These are phyloP conservation scores for Microctenopoma lineatum DNA, from an alignment of 2,797 vertebrate species.

Conservation along the genomic window DNA sequence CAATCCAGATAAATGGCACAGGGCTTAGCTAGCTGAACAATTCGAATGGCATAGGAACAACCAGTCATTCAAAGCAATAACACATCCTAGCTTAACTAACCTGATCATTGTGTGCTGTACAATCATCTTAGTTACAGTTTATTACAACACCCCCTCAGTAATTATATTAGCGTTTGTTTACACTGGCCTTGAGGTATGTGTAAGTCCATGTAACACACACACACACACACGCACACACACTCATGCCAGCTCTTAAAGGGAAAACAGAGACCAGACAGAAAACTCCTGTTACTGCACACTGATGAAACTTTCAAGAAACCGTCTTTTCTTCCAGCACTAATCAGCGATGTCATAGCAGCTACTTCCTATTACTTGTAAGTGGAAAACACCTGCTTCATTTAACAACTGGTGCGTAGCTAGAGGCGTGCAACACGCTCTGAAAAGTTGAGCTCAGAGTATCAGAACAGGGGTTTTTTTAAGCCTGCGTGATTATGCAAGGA, in stretches of 20 bases:
- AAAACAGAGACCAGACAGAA: slow-evolving; percentile 38
- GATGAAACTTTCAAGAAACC: slow-evolving; percentile 32
- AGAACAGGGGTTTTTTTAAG: neutral
- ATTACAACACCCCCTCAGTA: slow-evolving; percentile 79
- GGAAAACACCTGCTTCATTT: neutral
- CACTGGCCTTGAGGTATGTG: slow-evolving; percentile 77
- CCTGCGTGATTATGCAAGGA: neutral
- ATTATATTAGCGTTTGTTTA: slow-evolving; percentile 87
- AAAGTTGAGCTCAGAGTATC: neutral
- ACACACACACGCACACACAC: slow-evolving; percentile 10
- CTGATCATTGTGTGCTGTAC: slow-evolving; percentile 73
- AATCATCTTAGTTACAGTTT: slow-evolving; percentile 85
- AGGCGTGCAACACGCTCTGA: neutral
- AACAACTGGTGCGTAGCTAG: neutral
- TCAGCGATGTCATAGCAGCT: slow-evolving; percentile 16
- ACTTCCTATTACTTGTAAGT: neutral
- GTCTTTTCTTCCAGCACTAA: slow-evolving; percentile 8
- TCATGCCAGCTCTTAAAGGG: slow-evolving; percentile 24
- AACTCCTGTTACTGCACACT: slow-evolving; percentile 19
- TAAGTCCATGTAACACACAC: slow-evolving; percentile 50
- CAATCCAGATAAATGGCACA: slow-evolving; percentile 6
- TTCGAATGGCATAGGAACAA: slow-evolving; percentile 38
- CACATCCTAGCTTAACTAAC: slow-evolving; percentile 65
- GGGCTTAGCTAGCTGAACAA: slow-evolving; percentile 31
- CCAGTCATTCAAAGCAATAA: slow-evolving; percentile 55